Conservation (phyloP, 2,888 invertebrate species). For the Campopleginae sp. region DNA sequence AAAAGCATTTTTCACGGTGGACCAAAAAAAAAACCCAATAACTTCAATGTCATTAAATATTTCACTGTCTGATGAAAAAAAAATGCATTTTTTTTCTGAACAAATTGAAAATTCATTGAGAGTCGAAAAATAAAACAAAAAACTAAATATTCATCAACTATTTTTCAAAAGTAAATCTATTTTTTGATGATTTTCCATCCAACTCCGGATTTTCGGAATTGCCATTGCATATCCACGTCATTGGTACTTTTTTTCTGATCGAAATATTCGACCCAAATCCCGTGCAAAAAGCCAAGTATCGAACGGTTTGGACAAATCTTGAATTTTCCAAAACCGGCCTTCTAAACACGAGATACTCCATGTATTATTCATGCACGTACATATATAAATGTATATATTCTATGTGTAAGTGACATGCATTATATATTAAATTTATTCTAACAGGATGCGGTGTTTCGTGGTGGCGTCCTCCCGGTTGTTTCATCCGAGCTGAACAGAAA, state of each 20-base stretch:
- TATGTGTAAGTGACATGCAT: slow-evolving; percentile 11
- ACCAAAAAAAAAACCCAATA: neutral
- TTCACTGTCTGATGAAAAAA: neutral
- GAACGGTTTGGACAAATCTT: neutral
- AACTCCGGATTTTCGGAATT: neutral
- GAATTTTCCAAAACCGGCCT: neutral
- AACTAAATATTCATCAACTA: neutral
- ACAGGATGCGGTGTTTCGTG: slow-evolving; percentile 30
- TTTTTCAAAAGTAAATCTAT: neutral
- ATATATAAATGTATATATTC: slow-evolving; percentile 9
- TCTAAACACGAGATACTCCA: neutral
- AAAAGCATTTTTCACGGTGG: neutral
- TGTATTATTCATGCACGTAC: neutral
- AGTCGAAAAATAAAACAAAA: neutral
- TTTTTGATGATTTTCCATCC: neutral
- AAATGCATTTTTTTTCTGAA: neutral
- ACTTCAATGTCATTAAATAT: neutral
- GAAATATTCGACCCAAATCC: neutral
- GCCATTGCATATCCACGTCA: neutral
- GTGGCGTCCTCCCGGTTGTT: slow-evolving; percentile 14
- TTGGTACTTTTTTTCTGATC: neutral
- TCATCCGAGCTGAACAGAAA: neutral
- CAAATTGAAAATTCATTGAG: neutral
- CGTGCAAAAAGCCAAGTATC: neutral
- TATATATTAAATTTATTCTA: slow-evolving; percentile 46